These are phyloP conservation scores for Rhabdophis nuchalis DNA, from an alignment of 2,797 vertebrate genomes.

Conservation along the genomic window DNA sequence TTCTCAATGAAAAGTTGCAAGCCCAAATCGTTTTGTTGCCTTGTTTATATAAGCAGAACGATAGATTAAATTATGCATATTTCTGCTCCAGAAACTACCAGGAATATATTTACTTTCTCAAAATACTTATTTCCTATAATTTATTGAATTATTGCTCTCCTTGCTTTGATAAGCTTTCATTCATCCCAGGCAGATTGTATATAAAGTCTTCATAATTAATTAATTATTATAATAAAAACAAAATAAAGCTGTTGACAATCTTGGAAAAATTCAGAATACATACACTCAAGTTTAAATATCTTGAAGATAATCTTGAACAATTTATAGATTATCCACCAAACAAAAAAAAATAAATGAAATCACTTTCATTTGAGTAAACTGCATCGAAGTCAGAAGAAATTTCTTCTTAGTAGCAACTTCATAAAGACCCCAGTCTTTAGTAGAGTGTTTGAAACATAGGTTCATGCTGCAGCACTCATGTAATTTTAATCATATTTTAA, in stretches of 20 bases:
- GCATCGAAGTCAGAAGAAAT: background rate
- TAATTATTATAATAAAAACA: background rate
- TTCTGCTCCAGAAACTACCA: background rate
- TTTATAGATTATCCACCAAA: background rate
- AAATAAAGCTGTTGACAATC: background rate
- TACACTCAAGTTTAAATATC: background rate
- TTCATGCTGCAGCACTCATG: background rate
- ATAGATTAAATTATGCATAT: background rate
- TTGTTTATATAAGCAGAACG: background rate
- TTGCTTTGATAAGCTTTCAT: slow-evolving; percentile 45
- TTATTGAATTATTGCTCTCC: slow-evolving; percentile 15
- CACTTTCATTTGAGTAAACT: background rate
- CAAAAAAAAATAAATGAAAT: background rate
- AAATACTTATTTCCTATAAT: background rate
- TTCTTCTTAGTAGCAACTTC: background rate
- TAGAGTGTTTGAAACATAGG: background rate
- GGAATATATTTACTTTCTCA: background rate
- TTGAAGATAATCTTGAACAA: background rate
- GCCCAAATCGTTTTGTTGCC: background rate
- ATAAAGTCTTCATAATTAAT: background rate
- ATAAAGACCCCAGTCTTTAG: background rate
- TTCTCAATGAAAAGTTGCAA: background rate
- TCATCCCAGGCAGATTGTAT: slow-evolving; percentile 10
- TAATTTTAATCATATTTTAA: background rate
- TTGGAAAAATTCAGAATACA: background rate